Base-by-base conservation (phyloP, 2,113 vertebrate genomes). In the Mixornis gularis region DNA sequence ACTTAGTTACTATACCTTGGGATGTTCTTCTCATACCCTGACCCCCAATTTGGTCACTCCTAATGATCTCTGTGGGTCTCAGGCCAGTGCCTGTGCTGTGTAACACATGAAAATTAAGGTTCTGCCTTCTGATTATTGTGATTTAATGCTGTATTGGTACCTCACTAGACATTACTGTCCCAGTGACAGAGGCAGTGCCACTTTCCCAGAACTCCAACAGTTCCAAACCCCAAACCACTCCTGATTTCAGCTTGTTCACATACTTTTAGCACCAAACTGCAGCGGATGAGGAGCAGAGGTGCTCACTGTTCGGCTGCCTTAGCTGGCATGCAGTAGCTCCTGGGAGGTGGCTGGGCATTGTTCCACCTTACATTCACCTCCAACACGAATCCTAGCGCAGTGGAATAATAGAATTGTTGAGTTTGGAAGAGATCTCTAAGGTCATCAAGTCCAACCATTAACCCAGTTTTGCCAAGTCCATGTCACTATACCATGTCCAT, bases 61-160 rank as follows among this genome's bases (percentile, higher is more conserved):
- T 59, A 12, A 25, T 34, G 34, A 38, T n/a, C 27, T 53, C 38
- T 36, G 25, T 29, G 74, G 15, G 22, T 53, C 24, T 64, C 2
- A 4, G 48, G 5, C 18, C 32, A 63, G 27, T 1, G 0, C 6
- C 43, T n/a, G 3, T 56, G 25, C 9, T 27, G 19, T 30, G 6
- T 11, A 46, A 46, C 4, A 48, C 7, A 4, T 19, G 25, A 48
- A 30, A 59, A 79, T 43, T 60, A 21, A 7, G 6, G 40, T 30
- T 71, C 32, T 92, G 13, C 40, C 71, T 74, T 51, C 16, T 25
- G 18, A 21, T 2, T 1, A 8, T 27, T 79, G 24, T 22, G 36
- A 72, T 69, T 56, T 56, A 83, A 49, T 44, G 46, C 7, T 21
- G 60, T 32, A 19, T 25, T 64, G 20, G 6, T 64, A 17, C 20